A percentile compares a stretch with the other conserved stretches of the same genome.
Conservation (phyloP, 2,797 vertebrate genomes). For the Melopsittacus undulatus region DNA sequence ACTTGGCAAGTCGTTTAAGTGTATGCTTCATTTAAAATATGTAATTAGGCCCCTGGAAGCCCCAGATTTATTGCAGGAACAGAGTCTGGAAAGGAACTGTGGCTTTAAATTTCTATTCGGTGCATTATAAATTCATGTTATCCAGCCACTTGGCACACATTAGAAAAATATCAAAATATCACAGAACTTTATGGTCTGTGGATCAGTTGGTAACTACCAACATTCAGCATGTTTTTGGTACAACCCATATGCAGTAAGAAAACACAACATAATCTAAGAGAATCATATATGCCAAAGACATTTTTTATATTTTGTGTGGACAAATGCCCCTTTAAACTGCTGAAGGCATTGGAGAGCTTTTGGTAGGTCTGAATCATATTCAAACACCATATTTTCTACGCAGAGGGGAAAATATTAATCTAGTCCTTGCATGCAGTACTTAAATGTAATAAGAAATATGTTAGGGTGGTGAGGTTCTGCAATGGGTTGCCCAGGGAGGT, state of each 20-base stretch:
- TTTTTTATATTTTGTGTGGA: neutral
- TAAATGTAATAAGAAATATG: neutral
- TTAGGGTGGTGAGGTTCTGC: no score
- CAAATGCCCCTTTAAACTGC: neutral
- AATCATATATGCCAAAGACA: neutral
- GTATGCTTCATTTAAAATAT: conserved; percentile 38
- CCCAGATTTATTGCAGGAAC: neutral
- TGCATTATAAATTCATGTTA: neutral
- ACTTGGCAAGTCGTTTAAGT: conserved; percentile 40
- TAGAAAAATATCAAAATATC: neutral
- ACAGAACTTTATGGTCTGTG: neutral
- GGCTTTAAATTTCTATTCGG: conserved; percentile 25
- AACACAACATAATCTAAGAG: neutral
- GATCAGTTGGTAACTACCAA: neutral
- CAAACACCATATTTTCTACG: neutral
- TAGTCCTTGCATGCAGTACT: neutral
- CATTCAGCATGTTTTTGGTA: neutral
- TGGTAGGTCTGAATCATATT: neutral
- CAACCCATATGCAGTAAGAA: neutral
- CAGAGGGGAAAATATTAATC: neutral
- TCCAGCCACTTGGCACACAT: neutral
- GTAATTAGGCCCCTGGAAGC: conserved; percentile 27
- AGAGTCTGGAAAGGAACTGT: neutral
- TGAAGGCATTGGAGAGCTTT: neutral
- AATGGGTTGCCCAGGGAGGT: no score